Conservation (phyloP, 35 echinoderm and acorn worm species). For the Eucidaris tribuloides region DNA sequence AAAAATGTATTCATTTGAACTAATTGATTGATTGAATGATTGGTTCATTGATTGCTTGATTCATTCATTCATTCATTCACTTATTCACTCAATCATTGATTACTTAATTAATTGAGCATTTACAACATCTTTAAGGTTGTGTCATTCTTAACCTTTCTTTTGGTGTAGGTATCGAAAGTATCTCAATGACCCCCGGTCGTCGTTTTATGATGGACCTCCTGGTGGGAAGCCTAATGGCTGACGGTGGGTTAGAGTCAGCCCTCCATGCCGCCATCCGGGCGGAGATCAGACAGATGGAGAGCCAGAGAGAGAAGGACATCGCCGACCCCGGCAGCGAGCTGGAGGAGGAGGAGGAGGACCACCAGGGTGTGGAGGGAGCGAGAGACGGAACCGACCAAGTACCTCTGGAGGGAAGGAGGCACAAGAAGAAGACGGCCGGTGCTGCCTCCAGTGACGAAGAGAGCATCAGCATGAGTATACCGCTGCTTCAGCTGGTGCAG, state of each 20-base stretch:
- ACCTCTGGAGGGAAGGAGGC: constrained; percentile 25
- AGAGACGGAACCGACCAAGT: constrained; percentile 23
- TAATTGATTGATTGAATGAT: no score
- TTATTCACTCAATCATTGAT: no score
- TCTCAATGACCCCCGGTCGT: constrained; percentile 90
- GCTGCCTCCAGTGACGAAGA: constrained; percentile 22
- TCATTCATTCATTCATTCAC: no score
- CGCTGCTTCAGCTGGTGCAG: constrained; percentile 91
- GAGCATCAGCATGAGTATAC: constrained; percentile 88
- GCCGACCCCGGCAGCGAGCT: constrained; percentile 63
- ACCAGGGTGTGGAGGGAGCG: constrained; percentile 28
- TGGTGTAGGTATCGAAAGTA: constrained; percentile 56
- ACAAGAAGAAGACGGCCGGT: constrained; percentile 51
- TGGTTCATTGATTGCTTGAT: no score
- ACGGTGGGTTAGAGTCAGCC: constrained; percentile 91
- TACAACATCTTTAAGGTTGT: no score
- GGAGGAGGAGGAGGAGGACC: constrained; percentile 44
- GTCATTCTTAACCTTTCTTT: neutral
- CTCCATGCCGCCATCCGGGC: constrained; percentile 89
- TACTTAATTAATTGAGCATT: no score
- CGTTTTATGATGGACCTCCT: constrained; percentile 99
- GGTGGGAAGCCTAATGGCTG: constrained; percentile 95
- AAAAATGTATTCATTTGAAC: no score
- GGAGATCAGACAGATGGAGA: constrained; percentile 90
- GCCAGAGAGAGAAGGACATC: constrained; percentile 87